These are phyloP conservation scores for Laupala kohalensis DNA, from an alignment of 1,140 invertebrate species.

Conservation along the genomic window DNA sequence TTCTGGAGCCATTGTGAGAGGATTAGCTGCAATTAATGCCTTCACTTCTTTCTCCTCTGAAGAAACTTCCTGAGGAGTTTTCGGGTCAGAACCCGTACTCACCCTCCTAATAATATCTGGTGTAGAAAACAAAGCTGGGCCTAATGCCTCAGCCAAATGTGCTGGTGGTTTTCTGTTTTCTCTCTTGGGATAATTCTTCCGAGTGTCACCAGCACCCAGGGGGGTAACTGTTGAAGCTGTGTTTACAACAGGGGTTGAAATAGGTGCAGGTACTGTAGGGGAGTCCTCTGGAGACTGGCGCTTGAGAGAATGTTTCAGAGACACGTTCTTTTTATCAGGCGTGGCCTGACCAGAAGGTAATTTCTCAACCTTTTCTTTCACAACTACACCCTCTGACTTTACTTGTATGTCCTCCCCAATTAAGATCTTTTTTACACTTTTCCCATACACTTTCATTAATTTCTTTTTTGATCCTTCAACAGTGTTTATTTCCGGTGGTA, in stretches of 20 bases:
- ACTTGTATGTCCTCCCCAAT: conserved; percentile 10
- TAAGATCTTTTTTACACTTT: not conserved
- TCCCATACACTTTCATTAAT: conserved; percentile 1
- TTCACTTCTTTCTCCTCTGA: conserved; percentile 17
- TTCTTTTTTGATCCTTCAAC: not conserved
- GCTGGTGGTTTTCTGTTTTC: conserved; percentile 51
- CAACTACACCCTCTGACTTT: conserved; percentile 23
- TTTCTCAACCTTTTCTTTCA: conserved; percentile 24
- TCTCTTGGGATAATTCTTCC: conserved; percentile 42
- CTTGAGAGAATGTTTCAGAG: not conserved
- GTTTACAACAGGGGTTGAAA: conserved; percentile 12
- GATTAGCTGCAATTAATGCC: not conserved
- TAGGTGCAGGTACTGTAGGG: not conserved
- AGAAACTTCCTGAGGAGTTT: conserved; percentile 27
- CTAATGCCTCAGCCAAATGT: conserved; percentile 36
- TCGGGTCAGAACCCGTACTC: conserved; percentile 21
- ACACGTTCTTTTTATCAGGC: not conserved
- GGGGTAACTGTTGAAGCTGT: conserved; percentile 13
- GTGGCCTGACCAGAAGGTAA: not conserved
- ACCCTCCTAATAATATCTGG: conserved; percentile 64
- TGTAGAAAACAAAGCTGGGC: conserved; percentile 55
- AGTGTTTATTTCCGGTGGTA: not conserved
- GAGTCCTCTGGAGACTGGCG: not conserved
- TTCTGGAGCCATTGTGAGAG: not conserved
- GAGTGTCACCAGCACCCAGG: not conserved